These are phyloP conservation scores for Glyphotaelius pellucidus DNA, from an alignment of 2,888 invertebrate species.

Conservation along the genomic window DNA sequence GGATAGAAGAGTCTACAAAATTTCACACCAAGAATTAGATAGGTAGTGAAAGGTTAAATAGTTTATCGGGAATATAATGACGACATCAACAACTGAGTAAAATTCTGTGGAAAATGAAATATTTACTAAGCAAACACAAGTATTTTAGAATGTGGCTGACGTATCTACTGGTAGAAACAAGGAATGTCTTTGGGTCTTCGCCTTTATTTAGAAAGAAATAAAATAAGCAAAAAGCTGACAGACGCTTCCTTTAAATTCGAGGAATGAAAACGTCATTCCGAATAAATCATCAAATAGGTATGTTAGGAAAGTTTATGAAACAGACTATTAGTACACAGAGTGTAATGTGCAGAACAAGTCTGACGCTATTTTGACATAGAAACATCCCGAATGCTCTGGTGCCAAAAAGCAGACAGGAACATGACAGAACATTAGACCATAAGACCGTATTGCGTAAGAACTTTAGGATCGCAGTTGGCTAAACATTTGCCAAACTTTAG, in stretches of 20 bases:
- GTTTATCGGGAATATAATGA: not conserved
- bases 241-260: constrained; percentile 14
- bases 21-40: too few species aligned
- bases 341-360: constrained; percentile 23
- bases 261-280: not conserved
- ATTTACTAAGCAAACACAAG: not conserved
- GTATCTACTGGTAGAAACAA: not conserved
- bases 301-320: not conserved
- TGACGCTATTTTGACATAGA: constrained; percentile 21
- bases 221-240: not conserved
- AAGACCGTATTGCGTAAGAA: constrained; percentile 15
- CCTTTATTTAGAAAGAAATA: not conserved
- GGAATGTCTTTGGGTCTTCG: not conserved
- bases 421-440: constrained; percentile 22
- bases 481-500: not conserved
- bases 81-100: too few species aligned
- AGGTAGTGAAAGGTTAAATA: not conserved
- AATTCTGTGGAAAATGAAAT: not conserved
- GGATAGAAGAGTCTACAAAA: too few species aligned
- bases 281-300: constrained; percentile 10
- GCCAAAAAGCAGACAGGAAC: constrained; percentile 17
- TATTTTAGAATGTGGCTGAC: not conserved
- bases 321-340: not conserved
- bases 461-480: constrained; percentile 7
- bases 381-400: not conserved